phyloP scores from a whole-genome alignment of 2,797 vertebrate species.

The Sebastes oblongus region DNA sequence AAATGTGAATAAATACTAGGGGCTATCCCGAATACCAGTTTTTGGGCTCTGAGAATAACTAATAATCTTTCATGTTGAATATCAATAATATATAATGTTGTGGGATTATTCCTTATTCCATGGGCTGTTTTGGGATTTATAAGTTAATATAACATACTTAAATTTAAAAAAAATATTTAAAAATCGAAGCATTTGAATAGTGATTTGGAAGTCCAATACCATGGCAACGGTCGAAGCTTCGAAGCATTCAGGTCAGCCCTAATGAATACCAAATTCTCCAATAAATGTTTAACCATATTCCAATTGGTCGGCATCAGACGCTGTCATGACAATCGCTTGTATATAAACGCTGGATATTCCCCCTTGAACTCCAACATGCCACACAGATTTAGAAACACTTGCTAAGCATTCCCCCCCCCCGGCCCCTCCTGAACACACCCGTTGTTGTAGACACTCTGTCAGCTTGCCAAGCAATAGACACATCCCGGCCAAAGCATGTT shows the following conservation, averaged over 20 bases:
- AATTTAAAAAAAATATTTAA: no score
- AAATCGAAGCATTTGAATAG: no score
- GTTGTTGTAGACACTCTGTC: constrained; percentile 7
- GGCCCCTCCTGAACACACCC: not conserved
- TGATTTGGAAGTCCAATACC: no score
- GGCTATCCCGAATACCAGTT: no score
- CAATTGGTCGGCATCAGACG: accelerated
- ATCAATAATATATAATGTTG: no score
- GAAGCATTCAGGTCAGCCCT: no score
- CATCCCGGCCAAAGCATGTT: constrained; percentile 24
- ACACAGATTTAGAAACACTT: constrained; percentile 16
- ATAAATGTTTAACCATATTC: not conserved
- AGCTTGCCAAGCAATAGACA: constrained; percentile 24
- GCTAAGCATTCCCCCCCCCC: not conserved
- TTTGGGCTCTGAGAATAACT: no score
- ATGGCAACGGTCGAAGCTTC: no score
- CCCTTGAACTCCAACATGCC: constrained; percentile 9
- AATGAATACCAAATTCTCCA: not conserved
- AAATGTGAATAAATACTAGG: not conserved
- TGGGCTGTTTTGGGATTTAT: no score
- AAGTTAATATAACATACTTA: accelerated
- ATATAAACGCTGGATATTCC: not conserved
- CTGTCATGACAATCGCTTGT: not conserved
- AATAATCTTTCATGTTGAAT: no score
- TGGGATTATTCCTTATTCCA: no score